phyloP scores from a whole-genome alignment of 2,888 invertebrate genomes.

The Sesia bembeciformis region DNA sequence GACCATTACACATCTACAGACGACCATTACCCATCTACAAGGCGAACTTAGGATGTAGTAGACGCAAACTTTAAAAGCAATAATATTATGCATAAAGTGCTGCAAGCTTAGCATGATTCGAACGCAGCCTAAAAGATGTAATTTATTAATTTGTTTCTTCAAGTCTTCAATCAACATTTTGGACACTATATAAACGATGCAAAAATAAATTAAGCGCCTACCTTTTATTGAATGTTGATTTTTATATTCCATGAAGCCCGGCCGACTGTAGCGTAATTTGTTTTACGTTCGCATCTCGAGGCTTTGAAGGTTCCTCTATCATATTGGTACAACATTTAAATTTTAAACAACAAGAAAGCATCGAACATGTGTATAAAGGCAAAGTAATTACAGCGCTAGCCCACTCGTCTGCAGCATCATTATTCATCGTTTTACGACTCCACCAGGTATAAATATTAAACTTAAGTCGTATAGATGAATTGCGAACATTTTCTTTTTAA shows the following conservation, averaged over 20 bases:
- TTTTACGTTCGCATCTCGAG: slow-evolving; percentile 42
- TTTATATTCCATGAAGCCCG: slow-evolving; percentile 27
- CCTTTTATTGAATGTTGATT: slow-evolving; percentile 36
- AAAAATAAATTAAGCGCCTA: not conserved
- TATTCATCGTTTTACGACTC: slow-evolving; percentile 74
- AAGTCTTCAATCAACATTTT: no score
- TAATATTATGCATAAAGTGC: no score
- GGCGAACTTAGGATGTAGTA: no score
- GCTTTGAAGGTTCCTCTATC: slow-evolving; percentile 45
- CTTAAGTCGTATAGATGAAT: slow-evolving; percentile 70
- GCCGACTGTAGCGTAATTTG: slow-evolving; percentile 35
- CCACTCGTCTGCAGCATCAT: slow-evolving; percentile 68
- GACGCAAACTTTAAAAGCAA: no score
- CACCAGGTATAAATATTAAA: slow-evolving; percentile 74
- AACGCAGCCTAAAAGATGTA: no score
- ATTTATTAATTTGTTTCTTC: no score
- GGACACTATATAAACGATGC: not conserved
- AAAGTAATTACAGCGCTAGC: slow-evolving; percentile 70
- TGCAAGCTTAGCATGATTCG: no score
- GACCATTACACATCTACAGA: no score
- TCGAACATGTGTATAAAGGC: slow-evolving; percentile 54
- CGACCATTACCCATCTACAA: no score
- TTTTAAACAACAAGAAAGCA: slow-evolving; percentile 65
- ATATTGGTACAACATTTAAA: slow-evolving; percentile 48
- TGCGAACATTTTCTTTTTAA: slow-evolving; percentile 74